A percentile compares a stretch with the other conserved stretches of the same genome.
Conservation (phyloP, 2,888 invertebrate genomes). For the Hetaerina titia region DNA sequence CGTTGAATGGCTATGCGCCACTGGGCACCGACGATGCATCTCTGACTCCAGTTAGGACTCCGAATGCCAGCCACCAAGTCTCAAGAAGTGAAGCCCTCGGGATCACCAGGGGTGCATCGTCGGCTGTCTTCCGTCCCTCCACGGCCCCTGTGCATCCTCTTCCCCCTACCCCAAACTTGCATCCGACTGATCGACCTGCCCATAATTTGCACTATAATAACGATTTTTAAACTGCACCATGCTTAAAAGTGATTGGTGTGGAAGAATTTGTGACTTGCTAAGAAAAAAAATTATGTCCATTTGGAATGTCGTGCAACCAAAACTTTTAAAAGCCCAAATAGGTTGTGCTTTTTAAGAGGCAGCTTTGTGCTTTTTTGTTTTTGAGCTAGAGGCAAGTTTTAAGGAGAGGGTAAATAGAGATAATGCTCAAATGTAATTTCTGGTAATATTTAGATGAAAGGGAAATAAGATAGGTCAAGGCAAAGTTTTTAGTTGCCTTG, state of each 20-base stretch:
- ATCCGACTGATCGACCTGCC: conserved; percentile 49
- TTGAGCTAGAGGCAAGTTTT: conserved; percentile 40
- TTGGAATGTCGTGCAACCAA: conserved; percentile 64
- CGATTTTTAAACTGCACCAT: conserved; percentile 58
- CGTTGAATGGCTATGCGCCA: conserved; percentile 68
- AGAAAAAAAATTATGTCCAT: conserved; percentile 13
- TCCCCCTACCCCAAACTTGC: not conserved
- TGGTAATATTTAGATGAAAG: conserved; percentile 39
- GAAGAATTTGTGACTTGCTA: conserved; percentile 37
- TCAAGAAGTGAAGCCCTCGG: conserved; percentile 40
- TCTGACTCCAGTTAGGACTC: conserved; percentile 27
- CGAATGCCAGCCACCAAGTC: conserved; percentile 31
- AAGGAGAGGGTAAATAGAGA: not conserved
- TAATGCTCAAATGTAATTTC: conserved; percentile 48
- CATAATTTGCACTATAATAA: conserved; percentile 62
- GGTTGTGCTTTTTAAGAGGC: conserved; percentile 29
- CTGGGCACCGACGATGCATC: conserved; percentile 61
- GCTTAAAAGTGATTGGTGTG: conserved; percentile 61
- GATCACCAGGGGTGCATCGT: conserved; percentile 5
- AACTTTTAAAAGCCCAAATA: conserved; percentile 53
- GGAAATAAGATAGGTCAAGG: conserved; percentile 43
- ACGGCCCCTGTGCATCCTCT: conserved; percentile 44
- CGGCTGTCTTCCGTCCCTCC: conserved; percentile 64
- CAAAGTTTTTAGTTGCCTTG: conserved; percentile 54
- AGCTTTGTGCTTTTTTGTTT: conserved; percentile 41